Conservation (phyloP, 2,888 invertebrate genomes). For the Bembecia ichneumoniformis region DNA sequence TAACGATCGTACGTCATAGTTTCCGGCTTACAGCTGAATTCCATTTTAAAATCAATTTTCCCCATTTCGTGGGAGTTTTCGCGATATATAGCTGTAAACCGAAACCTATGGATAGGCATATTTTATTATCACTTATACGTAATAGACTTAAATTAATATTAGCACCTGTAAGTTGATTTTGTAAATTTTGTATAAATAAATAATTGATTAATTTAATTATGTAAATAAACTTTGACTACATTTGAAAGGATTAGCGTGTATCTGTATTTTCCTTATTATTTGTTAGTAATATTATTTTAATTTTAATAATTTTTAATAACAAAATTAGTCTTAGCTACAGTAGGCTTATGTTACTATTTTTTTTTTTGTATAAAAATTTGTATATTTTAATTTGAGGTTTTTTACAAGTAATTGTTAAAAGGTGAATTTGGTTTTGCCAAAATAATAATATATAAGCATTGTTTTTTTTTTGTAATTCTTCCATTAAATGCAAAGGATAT, state of each 20-base stretch:
- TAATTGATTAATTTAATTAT: conserved; percentile 9
- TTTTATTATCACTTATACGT: conserved; percentile 16
- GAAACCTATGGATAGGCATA: conserved; percentile 1
- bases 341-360: conserved; percentile 44
- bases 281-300: conserved; percentile 45
- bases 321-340: conserved; percentile 44
- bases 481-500: conserved; percentile 57
- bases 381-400: conserved; percentile 62
- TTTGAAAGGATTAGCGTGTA: conserved; percentile 42
- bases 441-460: conserved; percentile 62
- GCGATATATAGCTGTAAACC: too few relatives aligned
- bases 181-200: conserved; percentile 7
- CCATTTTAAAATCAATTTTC: conserved; percentile 1
- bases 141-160: conserved; percentile 11
- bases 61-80: too few relatives aligned
- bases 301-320: conserved; percentile 55
- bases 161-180: conserved; percentile 1
- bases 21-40: not conserved
- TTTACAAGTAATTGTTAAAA: conserved; percentile 52
- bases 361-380: conserved; percentile 60
- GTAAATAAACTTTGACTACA: conserved; percentile 59
- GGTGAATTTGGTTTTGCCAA: conserved; percentile 69
- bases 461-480: conserved; percentile 49
- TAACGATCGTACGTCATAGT: conserved; percentile 25
- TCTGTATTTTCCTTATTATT: conserved; percentile 33